Evolutionary conservation across 2,113 vertebrate species (phyloP), one percentile per base, ranked within the genome.

Genomic region (Lanius ludovicianus): DNA sequence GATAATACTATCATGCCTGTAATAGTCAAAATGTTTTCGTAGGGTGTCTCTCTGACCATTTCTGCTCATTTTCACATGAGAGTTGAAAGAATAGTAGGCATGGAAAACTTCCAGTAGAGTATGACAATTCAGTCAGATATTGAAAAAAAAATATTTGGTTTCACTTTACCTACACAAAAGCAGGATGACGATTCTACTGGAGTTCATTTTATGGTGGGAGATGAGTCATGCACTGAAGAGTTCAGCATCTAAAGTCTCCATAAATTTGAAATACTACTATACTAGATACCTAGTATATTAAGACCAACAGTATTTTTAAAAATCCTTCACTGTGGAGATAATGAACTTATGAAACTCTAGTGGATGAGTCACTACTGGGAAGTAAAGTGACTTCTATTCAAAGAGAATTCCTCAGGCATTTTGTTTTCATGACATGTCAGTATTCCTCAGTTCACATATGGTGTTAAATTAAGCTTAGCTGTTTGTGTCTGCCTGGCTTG

Each of bases 381-480:
- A 68, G 57, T 71, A 56, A 84, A 95, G 46, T 59, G 42, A 65
- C 30, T 94, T 89, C 25, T 85, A 65, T 59, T 87, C 74, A 71
- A 37, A 93, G 41, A 84, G 41, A 76, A 28, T 91, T 93, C 62
- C 89, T 87, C 50, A 62, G 91, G 78, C 87, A 47, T 89, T 96
- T 91, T 92, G n/a, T 64, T 91, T 91, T 84, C 74, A 49, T 95
- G 57, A 83, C 67, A 69, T 35, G 24, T 94, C 46, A 74, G 59
- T 77, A 85, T 85, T 96, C 94, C 84, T 83, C 50, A 65, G 50
- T 60, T 85, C 84, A 83, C 67, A 80, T 93, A 91, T 30, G 59
- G 74, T 85, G 75, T 96, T 94, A 94, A 91, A 90, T 93, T 93
- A 94, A 79, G 50, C 50, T 83, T 91, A 89, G 22, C 57, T 91